Evolutionary conservation across 2,888 invertebrate species (phyloP), one percentile per base, ranked within the genome.

Genomic region (Hypercompe scribonia): DNA sequence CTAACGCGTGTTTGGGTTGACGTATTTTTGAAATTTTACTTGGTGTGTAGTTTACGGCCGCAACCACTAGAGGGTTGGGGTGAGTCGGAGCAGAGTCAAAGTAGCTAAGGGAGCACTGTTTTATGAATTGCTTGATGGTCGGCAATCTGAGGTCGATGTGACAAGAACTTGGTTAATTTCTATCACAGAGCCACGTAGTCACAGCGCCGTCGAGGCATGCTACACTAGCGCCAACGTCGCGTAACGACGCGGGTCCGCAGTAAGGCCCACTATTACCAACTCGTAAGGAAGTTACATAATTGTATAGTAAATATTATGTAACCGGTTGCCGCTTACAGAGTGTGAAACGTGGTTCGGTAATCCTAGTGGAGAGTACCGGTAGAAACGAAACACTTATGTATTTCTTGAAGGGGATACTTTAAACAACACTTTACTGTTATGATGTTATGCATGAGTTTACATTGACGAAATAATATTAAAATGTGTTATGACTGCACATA

Each of bases 201-300:
- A n/a, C n/a, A n/a, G n/a, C 36, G 70, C 66, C 13, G 28, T 65
- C 33, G 39, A 24, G 18, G 28, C 46, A 34, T 24, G 28, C 18
- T 18, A 18, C 31, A 61, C 15, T 18, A 18, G 18, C 61, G 18
- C 31, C 31, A 18, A 31, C 31, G 31, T 66, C 58, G n/a, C n/a
- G 42, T 21, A 42, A 24, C 42, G 64, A 21, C 36, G n/a, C 65
- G 50, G n/a, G 36, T 31, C 71, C 28, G 61, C 42, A 72, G 71
- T 73, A 68, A 73, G 65, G 70, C 74, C 69, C 76, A 67, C 71
- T 71, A 72, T 75, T 73, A 73, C 65, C 64, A 70, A 65, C 71
- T 73, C 65, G 68, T 71, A 70, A 78, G 77, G 71, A 76, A 77
- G 78, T 88, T 87, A 81, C 82, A 77, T 80, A 84, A 84, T 77